phyloP scores from a whole-genome alignment of 2,113 vertebrate species.

The Nycticryphes semicollaris region DNA sequence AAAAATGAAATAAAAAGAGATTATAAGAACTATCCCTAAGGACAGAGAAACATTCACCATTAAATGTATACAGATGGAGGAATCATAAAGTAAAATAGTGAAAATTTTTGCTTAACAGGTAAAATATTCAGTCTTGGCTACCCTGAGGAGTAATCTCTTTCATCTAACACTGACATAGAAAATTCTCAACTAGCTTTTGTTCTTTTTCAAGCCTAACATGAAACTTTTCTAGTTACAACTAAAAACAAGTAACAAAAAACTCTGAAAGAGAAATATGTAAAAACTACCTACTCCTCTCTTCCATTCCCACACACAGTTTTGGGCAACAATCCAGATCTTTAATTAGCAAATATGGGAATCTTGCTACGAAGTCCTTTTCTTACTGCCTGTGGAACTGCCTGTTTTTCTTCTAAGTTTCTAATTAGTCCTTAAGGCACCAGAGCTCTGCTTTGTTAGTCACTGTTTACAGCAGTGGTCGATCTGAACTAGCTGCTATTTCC shows the following conservation, averaged over 20 bases:
- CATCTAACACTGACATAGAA: neutral
- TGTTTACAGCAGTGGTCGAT: neutral
- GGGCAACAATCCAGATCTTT: conserved; percentile 24
- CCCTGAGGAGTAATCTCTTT: neutral
- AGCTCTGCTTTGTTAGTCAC: neutral
- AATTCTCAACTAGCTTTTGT: neutral
- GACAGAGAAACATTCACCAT: neutral
- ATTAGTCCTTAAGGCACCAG: neutral
- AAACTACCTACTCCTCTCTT: neutral
- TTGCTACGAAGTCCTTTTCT: neutral
- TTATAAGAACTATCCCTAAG: neutral
- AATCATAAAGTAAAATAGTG: neutral
- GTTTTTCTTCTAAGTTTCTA: conserved; percentile 20
- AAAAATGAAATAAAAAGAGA: neutral
- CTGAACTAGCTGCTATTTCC: neutral
- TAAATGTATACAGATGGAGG: neutral
- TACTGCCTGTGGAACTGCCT: neutral
- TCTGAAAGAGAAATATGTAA: neutral
- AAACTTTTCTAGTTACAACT: neutral
- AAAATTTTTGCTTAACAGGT: neutral
- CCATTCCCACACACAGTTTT: neutral
- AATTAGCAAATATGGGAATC: conserved; percentile 4
- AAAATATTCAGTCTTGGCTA: neutral
- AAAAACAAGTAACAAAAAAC: neutral
- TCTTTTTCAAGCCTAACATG: neutral